Conservation (phyloP, 2,113 vertebrate genomes). For the Odocoileus virginianus region DNA sequence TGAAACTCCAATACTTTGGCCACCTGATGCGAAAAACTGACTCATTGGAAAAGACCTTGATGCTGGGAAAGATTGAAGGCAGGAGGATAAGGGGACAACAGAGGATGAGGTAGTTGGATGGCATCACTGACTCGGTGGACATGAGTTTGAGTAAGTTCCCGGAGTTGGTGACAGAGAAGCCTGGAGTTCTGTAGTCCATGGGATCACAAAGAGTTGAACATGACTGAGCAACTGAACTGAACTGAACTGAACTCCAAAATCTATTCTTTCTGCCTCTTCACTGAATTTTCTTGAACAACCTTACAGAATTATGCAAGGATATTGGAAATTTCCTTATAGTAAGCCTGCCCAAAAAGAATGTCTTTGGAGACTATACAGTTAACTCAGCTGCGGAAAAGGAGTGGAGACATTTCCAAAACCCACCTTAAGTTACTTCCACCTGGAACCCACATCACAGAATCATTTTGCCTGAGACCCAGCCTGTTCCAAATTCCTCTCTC, state of each 20-base stretch:
- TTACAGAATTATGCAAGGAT: not conserved
- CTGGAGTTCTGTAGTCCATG: not conserved
- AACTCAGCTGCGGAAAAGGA: not conserved
- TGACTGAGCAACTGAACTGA: accelerated
- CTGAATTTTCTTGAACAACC: not conserved
- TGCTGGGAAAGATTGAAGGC: not conserved
- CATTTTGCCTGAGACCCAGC: not conserved
- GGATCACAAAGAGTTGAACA: not conserved
- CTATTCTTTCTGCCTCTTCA: not conserved
- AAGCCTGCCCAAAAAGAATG: not conserved
- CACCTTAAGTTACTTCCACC: not conserved
- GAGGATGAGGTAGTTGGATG: not conserved
- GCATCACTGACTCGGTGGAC: not conserved
- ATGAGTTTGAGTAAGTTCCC: not conserved
- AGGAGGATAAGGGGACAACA: accelerated
- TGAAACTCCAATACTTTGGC: not conserved
- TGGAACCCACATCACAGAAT: not conserved
- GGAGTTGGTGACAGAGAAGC: not conserved
- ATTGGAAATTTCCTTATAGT: not conserved
- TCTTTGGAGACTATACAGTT: not conserved
- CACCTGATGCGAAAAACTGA: not conserved
- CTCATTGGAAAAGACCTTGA: not conserved
- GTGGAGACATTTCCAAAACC: not conserved
- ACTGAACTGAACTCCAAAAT: not conserved
- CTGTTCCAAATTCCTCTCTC: conserved; percentile 8